Evolutionary conservation across 2,888 invertebrate genomes (phyloP), one percentile per base, ranked within the genome.

Genomic region (Caenorhabditis becei): DNA sequence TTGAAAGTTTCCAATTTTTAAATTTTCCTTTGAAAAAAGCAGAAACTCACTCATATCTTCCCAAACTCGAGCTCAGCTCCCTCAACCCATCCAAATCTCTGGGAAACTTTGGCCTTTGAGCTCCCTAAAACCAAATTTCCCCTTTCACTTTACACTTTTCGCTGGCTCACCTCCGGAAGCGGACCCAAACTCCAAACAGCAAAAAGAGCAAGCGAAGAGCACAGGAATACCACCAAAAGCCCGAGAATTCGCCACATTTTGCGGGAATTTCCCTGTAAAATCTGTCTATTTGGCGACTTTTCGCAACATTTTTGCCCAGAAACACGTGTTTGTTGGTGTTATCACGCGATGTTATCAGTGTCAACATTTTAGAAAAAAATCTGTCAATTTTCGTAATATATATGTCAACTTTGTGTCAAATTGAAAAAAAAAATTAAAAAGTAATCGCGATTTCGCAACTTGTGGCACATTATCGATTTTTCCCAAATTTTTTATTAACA

Each of bases 121-220:
- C 78, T 11, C 77, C 69, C 77, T 77, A 24, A 53, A 67, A 66
- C 41, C 4, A 16, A 44, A 24, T 54, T 63, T 72, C 8, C 23
- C 24, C 35, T 59, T 35, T 37, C 24, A 2, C 18, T 1, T 26
- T 47, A 16, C 11, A n/a, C 11, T 37, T 28, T 62, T 20, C 20
- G 41, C 7, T n/a, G 3, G 14, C 54, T 26, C 18, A 80, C 69
- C 61, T 82, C 59, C 7, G 72, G 59, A 28, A 78, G 32, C 35
- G 82, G 79, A 32, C 75, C 79, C 10, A 28, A 37, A 10, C 53
- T 71, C 82, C 82, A 82, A 16, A 79, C 63, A 11, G 67, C 62
- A 28, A 62, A 79, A 5, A 82, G 32, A 10, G 37, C n/a, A 0
- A 78, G 11, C 4, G 75, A 49, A 26, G 77, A 66, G 47, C 44